Evolutionary conservation across 2,888 invertebrate genomes (phyloP).

Genomic region (Chironomus tentans): DNA sequence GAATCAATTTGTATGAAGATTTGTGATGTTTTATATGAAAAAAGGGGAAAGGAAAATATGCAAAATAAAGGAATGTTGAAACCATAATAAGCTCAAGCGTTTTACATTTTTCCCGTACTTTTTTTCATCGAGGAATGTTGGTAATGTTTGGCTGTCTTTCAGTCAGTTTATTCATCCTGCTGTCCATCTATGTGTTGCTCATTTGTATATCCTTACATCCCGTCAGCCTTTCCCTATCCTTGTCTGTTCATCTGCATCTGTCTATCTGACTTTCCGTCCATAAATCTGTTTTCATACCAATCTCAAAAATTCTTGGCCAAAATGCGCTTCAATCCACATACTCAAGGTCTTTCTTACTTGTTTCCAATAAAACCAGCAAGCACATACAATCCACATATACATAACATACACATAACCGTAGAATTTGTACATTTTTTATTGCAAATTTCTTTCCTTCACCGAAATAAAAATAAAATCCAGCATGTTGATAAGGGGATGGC

Average conservation of each 20-base stretch:
- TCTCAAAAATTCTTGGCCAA: too few species aligned
- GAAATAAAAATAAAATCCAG: background rate
- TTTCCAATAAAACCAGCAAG: background rate
- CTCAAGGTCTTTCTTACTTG: too few species aligned
- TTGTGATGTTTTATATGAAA: background rate
- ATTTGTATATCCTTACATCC: too few species aligned
- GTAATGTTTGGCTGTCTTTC: too few species aligned
- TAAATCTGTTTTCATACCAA: too few species aligned
- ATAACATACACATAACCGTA: background rate
- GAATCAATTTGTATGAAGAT: background rate
- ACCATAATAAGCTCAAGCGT: constrained; percentile 2
- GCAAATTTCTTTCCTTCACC: background rate
- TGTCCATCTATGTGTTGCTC: too few species aligned
- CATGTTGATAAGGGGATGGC: background rate
- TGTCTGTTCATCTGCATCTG: too few species aligned
- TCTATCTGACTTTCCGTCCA: too few species aligned
- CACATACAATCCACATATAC: background rate
- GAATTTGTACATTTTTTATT: background rate
- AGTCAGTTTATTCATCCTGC: too few species aligned
- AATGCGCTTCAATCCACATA: too few species aligned
- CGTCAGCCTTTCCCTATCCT: too few species aligned
- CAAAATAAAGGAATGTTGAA: background rate
- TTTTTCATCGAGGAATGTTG: background rate
- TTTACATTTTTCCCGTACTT: background rate
- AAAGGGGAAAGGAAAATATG: background rate